Percentiles rank a stretch among this genome's conserved stretches.
phyloP scores from a whole-genome alignment of 2,797 vertebrate species.

The Dallia pectoralis region DNA sequence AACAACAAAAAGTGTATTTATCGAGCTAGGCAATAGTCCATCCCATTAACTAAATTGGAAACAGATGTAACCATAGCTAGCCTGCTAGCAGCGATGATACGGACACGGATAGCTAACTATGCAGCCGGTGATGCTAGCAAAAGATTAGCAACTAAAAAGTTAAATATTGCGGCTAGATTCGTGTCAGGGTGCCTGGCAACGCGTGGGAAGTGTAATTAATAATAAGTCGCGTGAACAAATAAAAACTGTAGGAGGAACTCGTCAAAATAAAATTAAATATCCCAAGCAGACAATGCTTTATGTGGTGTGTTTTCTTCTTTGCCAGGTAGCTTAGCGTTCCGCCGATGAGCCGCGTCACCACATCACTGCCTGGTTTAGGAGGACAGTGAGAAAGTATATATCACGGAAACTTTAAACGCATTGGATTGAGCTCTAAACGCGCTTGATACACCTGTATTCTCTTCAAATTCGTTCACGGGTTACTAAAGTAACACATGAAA shows the following conservation, averaged over 20 bases:
- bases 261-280: slow-evolving; percentile 23
- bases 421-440: slow-evolving; percentile 6
- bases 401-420: slow-evolving; percentile 19
- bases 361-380: slow-evolving; percentile 42
- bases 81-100: background rate
- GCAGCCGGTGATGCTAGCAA: background rate
- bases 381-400: background rate
- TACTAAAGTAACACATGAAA: background rate
- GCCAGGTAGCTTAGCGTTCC: slow-evolving; percentile 56
- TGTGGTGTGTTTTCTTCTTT: slow-evolving; percentile 11
- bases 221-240: slow-evolving; percentile 10
- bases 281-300: slow-evolving; percentile 8
- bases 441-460: background rate
- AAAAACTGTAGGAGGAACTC: slow-evolving; percentile 6
- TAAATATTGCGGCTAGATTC: background rate
- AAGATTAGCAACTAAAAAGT: slow-evolving; percentile 13
- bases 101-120: background rate
- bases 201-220: slow-evolving; percentile 18
- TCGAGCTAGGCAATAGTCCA: background rate
- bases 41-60: background rate
- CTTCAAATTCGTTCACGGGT: background rate
- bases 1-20: background rate
- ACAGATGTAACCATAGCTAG: background rate
- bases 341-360: slow-evolving; percentile 69
- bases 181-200: slow-evolving; percentile 12